A percentile compares a stretch with the other conserved stretches of the same genome.
These are phyloP conservation scores for Noctua comes DNA, from an alignment of 2,888 invertebrate genomes.

Conservation along the genomic window DNA sequence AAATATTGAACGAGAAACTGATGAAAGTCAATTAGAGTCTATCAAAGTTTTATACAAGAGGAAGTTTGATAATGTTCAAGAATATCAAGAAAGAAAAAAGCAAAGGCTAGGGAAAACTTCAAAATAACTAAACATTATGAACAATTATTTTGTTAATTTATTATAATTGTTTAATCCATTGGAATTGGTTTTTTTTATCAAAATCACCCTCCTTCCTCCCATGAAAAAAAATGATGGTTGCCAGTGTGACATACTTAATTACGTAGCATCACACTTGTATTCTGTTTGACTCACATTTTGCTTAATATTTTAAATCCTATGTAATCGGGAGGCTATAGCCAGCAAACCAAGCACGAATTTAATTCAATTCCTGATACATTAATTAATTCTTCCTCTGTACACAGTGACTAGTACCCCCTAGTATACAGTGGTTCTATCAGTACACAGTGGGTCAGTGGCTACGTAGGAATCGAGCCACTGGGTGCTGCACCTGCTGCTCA, in stretches of 20 bases:
- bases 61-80: conserved; percentile 95
- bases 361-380: no score
- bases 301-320: neutral
- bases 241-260: neutral
- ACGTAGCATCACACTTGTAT: neutral
- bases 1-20: conserved; percentile 49
- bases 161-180: conserved; percentile 1
- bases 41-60: conserved; percentile 93
- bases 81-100: conserved; percentile 94
- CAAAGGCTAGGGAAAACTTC: conserved; percentile 90
- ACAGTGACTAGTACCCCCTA: no score
- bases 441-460: no score
- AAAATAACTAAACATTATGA: conserved; percentile 61
- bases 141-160: conserved; percentile 23
- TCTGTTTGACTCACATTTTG: neutral
- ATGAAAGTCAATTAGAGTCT: conserved; percentile 73
- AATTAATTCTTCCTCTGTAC: no score
- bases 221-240: neutral
- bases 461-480: no score
- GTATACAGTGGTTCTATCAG: no score
- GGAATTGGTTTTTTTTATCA: conserved; percentile 13
- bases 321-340: neutral
- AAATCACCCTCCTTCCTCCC: neutral
- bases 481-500: no score
- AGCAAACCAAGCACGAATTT: no score